phyloP scores from a whole-genome alignment of 1,140 invertebrate genomes.

The Pseudomyrmex pallidus region DNA sequence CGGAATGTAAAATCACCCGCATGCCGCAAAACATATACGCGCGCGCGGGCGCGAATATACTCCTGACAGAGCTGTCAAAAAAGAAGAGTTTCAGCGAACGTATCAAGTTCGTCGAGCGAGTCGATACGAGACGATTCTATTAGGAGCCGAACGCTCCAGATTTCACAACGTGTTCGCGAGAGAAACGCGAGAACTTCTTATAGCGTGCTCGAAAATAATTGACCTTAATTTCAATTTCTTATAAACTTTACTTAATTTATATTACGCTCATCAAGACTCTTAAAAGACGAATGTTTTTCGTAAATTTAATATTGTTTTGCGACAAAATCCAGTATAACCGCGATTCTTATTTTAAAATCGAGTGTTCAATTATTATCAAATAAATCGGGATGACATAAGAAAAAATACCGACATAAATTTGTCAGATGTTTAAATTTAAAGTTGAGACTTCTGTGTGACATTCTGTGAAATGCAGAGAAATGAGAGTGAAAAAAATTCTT shows the following conservation, averaged over 20 bases:
- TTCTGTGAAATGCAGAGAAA: neutral
- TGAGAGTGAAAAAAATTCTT: constrained; percentile 5
- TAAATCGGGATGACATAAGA: neutral
- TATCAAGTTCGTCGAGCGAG: neutral
- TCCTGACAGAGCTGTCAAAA: neutral
- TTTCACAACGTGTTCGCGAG: no score
- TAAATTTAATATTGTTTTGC: no score
- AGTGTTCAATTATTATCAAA: neutral
- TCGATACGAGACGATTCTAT: neutral
- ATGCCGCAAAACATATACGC: neutral
- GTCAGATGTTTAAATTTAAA: neutral
- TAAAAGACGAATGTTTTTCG: no score
- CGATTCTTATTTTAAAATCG: no score
- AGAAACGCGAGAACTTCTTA: no score
- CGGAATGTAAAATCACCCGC: neutral
- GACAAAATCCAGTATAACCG: no score
- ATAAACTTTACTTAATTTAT: no score
- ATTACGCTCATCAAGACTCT: no score
- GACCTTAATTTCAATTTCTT: no score
- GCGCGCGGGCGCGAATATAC: neutral
- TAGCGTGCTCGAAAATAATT: no score
- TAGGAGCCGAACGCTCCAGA: no score
- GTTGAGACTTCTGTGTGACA: neutral
- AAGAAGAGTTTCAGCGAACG: neutral
- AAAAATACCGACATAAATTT: neutral